Base-by-base conservation (phyloP, 1,140 invertebrate genomes). In the Aleiodes sp. region DNA sequence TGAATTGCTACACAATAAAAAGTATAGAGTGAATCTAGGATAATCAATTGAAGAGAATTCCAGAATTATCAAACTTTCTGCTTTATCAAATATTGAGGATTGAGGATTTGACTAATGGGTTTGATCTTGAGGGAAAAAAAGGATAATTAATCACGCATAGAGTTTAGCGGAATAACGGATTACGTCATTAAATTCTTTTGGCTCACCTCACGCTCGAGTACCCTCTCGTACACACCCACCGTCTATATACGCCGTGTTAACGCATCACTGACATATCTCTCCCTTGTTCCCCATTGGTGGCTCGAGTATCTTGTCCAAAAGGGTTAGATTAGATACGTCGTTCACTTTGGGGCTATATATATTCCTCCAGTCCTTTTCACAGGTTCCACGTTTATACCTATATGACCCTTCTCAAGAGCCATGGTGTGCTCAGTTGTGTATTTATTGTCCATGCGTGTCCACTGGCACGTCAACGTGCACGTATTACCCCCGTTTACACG, bases 291-390 rank as follows among this genome's bases (percentile, higher is more conserved):
- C 2, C 33, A 19, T n/a, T n/a, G n/a, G n/a, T n/a, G 46, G 41
- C 39, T 60, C 59, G 43, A 68, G 68, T 73, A 73, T 72, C 74
- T 70, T 69, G 76, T 84, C 81, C 82, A 84, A 79, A 84, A 83
- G 82, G 83, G 84, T 84, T 81, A 82, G 83, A 86, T 86, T 86
- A 83, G 84, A 85, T 80, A 81, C 80, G 80, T 86, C 82, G 80
- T 77, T 82, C 79, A 80, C 63, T 76, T 74, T 76, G 66, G 65
- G 77, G 79, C 76, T 78, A 81, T 86, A 84, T 82, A 84, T 85
- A n/a, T n/a, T n/a, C 74, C 76, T 74, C 73, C 71, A 12, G 46
- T 35, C 37, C 24, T 68, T 64, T 63, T 46, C 60, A 63, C 56
- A 56, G 60, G 14, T 39, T 61, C 29, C 57, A 61, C 24, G 65